Evolutionary conservation across 92 coral and sea anemone species (phyloP).

Genomic region (Porites evermanni): DNA sequence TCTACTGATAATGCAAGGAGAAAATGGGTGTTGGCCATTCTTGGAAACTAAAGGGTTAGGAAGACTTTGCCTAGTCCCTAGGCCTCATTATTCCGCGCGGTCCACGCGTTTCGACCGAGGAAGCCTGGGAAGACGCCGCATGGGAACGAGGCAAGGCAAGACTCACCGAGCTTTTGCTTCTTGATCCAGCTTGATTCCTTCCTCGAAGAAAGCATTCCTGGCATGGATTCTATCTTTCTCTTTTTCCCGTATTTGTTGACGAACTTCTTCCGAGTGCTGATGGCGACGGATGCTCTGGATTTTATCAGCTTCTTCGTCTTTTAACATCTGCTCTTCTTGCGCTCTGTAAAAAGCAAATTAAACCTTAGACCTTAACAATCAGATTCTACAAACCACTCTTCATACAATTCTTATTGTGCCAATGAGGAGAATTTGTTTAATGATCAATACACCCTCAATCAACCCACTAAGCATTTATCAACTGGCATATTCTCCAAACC

Average conservation of each 20-base stretch:
- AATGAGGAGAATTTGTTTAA: not conserved
- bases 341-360: constrained; percentile 66
- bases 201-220: constrained; percentile 92
- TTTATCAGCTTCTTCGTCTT: constrained; percentile 87
- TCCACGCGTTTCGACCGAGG: not conserved
- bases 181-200: constrained; percentile 91
- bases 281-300: constrained; percentile 85
- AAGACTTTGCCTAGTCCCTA: too few species aligned
- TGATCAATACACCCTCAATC: too few species aligned
- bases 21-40: too few species aligned
- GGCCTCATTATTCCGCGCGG: too few species aligned
- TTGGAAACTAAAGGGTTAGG: not conserved
- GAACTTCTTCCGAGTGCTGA: constrained; percentile 95
- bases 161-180: constrained; percentile 96
- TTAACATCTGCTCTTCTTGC: constrained; percentile 86
- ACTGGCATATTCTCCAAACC: too few species aligned
- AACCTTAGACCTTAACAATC: not conserved
- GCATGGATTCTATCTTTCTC: constrained; percentile 87
- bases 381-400: too few species aligned
- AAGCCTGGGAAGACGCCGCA: too few species aligned
- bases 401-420: not conserved
- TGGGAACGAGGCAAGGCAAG: not conserved
- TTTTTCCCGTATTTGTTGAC: constrained; percentile 94
- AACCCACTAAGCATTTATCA: too few species aligned
- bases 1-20: too few species aligned